A percentile compares a stretch with the other conserved stretches of the same genome.
Conservation (phyloP, 2,113 vertebrate species). For the Nematolebias whitei region DNA sequence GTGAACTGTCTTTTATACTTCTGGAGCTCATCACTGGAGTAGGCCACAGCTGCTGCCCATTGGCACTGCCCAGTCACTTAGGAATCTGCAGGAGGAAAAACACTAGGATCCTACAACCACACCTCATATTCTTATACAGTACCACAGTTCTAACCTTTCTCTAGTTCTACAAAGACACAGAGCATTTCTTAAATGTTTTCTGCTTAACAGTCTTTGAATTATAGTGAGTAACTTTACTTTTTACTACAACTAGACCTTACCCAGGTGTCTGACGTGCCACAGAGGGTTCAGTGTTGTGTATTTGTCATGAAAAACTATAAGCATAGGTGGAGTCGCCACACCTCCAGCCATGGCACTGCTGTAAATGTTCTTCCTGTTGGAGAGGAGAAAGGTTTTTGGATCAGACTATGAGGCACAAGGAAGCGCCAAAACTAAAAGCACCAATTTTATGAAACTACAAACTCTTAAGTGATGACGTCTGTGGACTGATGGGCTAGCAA, state of each 20-base stretch:
- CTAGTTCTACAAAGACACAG: no score
- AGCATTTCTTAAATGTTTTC: not conserved
- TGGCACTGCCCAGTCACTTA: no score
- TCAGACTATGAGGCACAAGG: not conserved
- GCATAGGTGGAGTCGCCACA: constrained; percentile 93
- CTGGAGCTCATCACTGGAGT: no score
- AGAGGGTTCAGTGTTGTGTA: constrained; percentile 87
- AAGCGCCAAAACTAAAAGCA: not conserved
- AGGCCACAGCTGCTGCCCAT: no score
- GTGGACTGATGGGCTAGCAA: no score
- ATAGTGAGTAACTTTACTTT: not conserved
- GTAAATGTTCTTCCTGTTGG: constrained; percentile 89
- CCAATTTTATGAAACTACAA: not conserved
- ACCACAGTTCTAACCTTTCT: no score
- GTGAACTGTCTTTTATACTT: no score
- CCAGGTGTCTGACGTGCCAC: constrained; percentile 94
- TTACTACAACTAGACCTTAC: constrained; percentile 70
- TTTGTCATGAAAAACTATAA: constrained; percentile 92
- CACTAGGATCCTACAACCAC: no score
- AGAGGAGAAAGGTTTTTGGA: not conserved
- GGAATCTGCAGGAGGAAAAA: no score
- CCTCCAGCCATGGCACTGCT: constrained; percentile 94
- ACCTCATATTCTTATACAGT: no score
- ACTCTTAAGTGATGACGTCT: no score
- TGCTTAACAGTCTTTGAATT: not conserved